Evolutionary conservation across 2,888 invertebrate genomes (phyloP).

Genomic region (Drosophila infuscata): DNA sequence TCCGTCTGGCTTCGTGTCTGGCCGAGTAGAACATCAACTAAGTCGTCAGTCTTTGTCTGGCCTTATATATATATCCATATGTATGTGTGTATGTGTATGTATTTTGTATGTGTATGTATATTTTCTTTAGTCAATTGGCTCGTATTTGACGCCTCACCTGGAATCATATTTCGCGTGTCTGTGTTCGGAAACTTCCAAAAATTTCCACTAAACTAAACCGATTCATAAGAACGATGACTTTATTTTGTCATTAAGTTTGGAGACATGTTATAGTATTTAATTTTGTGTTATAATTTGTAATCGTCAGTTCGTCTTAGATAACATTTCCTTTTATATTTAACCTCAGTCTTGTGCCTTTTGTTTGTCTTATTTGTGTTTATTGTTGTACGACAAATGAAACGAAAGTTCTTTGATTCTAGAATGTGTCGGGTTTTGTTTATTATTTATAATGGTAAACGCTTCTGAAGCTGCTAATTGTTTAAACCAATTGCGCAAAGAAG

Average conservation of each 20-base stretch:
- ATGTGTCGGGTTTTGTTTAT: slow-evolving; percentile 37
- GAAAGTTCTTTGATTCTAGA: slow-evolving; percentile 30
- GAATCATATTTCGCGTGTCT: slow-evolving; percentile 21
- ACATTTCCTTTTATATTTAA: not conserved
- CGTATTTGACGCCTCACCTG: slow-evolving; percentile 27
- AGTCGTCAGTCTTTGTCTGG: slow-evolving; percentile 26
- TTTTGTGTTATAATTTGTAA: not conserved
- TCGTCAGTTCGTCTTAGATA: not conserved
- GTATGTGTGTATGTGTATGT: not conserved
- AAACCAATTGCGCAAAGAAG: slow-evolving; percentile 44
- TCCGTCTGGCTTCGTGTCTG: slow-evolving; percentile 46
- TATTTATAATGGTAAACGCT: slow-evolving; percentile 56
- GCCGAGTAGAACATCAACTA: slow-evolving; percentile 2
- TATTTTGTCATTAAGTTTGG: not conserved
- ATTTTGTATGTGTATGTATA: too few relatives aligned
- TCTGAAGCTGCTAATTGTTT: slow-evolving; percentile 65
- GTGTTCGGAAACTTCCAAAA: not conserved
- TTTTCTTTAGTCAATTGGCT: slow-evolving; percentile 11
- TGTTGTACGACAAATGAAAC: slow-evolving; percentile 35
- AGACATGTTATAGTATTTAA: not conserved
- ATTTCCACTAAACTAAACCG: not conserved
- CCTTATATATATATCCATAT: not conserved
- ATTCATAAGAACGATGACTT: not conserved
- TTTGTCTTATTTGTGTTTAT: not conserved
- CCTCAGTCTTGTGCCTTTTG: not conserved